phyloP scores from a whole-genome alignment of 2,113 vertebrate genomes.

The Microcebus griseorufus region DNA sequence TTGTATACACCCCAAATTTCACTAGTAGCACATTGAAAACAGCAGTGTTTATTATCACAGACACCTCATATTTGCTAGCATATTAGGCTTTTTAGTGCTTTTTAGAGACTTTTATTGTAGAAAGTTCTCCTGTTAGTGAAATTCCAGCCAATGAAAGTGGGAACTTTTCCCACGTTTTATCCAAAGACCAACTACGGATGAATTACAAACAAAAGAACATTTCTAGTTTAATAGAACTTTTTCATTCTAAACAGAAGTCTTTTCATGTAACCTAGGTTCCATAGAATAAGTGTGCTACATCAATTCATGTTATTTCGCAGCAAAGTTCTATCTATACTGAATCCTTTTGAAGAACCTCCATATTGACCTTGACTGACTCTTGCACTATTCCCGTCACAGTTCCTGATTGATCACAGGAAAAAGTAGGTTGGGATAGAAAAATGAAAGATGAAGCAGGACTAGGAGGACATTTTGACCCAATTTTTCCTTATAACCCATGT shows the following conservation, averaged over 20 bases:
- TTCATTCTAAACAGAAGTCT: not conserved
- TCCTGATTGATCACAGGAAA: slow-evolving; percentile 54
- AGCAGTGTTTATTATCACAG: not conserved
- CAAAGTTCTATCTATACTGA: not conserved
- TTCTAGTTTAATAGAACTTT: not conserved
- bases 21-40: not conserved
- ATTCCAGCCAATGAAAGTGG: not conserved
- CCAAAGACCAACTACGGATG: not conserved
- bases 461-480: slow-evolving; percentile 21
- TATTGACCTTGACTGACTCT: slow-evolving; percentile 15
- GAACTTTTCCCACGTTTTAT: not conserved
- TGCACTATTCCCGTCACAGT: not conserved
- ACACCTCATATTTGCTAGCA: not conserved
- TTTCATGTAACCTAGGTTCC: not conserved
- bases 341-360: slow-evolving; percentile 24
- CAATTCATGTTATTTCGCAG: not conserved
- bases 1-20: not conserved
- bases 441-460: slow-evolving; percentile 22
- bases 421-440: slow-evolving; percentile 50
- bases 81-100: not conserved
- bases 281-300: not conserved
- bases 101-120: not conserved
- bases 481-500: slow-evolving; percentile 13
- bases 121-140: not conserved
- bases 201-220: not conserved